phyloP scores from a whole-genome alignment of 2,113 vertebrate species.

The Gambusia holbrooki region DNA sequence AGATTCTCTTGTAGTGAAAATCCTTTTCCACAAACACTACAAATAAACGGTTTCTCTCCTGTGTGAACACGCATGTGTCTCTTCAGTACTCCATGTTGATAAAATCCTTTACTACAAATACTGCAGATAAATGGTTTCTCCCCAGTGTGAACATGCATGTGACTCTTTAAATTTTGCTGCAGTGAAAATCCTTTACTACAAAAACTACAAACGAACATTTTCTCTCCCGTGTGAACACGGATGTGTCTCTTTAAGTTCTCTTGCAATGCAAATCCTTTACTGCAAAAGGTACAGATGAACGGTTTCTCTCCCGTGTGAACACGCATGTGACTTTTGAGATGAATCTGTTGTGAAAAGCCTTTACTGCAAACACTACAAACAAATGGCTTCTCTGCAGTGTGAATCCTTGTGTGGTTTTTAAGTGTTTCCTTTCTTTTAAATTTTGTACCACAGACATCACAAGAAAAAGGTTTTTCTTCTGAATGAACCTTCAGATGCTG shows the following conservation, averaged over 20 bases:
- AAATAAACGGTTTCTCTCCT: not conserved
- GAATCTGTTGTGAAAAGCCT: not conserved
- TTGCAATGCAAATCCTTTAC: not conserved
- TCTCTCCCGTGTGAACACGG: not conserved
- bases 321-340: not conserved
- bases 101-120: not conserved
- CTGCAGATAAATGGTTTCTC: not conserved
- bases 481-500: not conserved
- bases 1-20: not conserved
- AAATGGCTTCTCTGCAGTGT: not conserved
- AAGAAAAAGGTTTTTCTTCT: slow-evolving; percentile 1
- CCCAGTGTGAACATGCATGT: not conserved
- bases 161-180: not conserved
- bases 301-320: not conserved
- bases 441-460: not conserved
- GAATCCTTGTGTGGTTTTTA: not conserved
- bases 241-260: not conserved
- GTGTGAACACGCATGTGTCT: not conserved
- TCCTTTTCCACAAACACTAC: not conserved
- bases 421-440: not conserved
- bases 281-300: not conserved
- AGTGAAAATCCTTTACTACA: not conserved
- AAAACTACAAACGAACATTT: slow-evolving; percentile 2
- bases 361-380: slow-evolving; percentile 1
- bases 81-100: not conserved